A percentile compares a stretch with the other conserved stretches of the same genome.
phyloP scores from a whole-genome alignment of 1,140 invertebrate species.

The Cydia pomonella region DNA sequence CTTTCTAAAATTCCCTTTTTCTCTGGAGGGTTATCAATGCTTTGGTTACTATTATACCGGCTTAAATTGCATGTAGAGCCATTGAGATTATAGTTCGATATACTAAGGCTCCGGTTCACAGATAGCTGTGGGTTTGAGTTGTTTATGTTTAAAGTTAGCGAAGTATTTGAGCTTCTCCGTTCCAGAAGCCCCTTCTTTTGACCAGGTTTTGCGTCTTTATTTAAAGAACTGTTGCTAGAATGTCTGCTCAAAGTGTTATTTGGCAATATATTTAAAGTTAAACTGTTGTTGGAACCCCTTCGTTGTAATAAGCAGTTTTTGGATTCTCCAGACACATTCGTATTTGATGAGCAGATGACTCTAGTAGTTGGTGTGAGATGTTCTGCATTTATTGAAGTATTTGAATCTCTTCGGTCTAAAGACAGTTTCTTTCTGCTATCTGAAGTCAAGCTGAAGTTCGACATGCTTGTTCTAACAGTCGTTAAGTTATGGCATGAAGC shows the following conservation, averaged over 20 bases:
- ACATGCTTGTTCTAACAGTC: slow-evolving; percentile 73
- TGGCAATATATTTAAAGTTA: slow-evolving; percentile 85
- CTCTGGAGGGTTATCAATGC: slow-evolving; percentile 67
- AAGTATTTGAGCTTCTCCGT: slow-evolving; percentile 92
- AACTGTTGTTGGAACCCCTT: slow-evolving; percentile 93
- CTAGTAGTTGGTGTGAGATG: slow-evolving; percentile 66
- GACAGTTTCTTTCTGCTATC: slow-evolving; percentile 82
- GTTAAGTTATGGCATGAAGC: slow-evolving; percentile 73
- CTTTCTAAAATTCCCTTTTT: slow-evolving; percentile 75
- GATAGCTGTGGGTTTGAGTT: slow-evolving; percentile 76
- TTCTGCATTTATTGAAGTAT: slow-evolving; percentile 86
- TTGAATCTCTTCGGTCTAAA: slow-evolving; percentile 90
- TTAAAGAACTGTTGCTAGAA: slow-evolving; percentile 79
- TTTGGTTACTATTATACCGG: slow-evolving; percentile 76
- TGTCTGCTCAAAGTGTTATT: slow-evolving; percentile 80
- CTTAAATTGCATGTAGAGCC: slow-evolving; percentile 75
- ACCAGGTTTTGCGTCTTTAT: slow-evolving; percentile 66
- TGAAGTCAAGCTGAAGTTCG: slow-evolving; percentile 77
- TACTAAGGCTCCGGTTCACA: slow-evolving; percentile 75
- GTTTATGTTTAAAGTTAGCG: slow-evolving; percentile 86
- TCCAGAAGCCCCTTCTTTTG: slow-evolving; percentile 86
- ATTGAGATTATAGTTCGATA: slow-evolving; percentile 78
- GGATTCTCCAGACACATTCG: slow-evolving; percentile 60
- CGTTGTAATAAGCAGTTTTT: slow-evolving; percentile 89
- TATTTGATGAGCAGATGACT: slow-evolving; percentile 69